Evolutionary conservation across 2,888 invertebrate species (phyloP), one percentile per base, ranked within the genome.

Genomic region (Rutpela maculata): DNA sequence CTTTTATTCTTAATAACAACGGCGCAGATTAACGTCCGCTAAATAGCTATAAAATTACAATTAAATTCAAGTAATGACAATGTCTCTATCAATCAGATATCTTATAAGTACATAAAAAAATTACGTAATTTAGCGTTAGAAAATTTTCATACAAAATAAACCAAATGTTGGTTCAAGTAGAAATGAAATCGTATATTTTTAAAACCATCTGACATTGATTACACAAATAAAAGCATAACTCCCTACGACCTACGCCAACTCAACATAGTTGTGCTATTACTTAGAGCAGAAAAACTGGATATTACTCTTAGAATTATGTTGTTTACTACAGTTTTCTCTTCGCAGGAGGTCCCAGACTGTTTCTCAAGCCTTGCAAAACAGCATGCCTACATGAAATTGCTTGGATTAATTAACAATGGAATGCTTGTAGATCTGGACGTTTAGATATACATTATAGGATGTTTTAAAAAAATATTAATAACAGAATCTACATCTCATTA

Each of bases 231-330:
- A 50, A 50, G 5, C 50, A 50, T 7, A 50, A 5, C 50, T 50
- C n/a, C 50, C 50, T 50, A n/a, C n/a, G 50, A 50, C n/a, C 50
- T 50, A 50, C n/a, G n/a, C 7, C 50, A 50, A 50, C 6, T n/a
- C 50, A 50, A 50, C 50, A 50, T n/a, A 50, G 50, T n/a, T 50
- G 50, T n/a, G n/a, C 50, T n/a, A 50, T 50, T 50, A 50, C n/a
- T 50, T 50, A 50, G 50, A n/a, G n/a, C 50, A 50, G 4, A 11
- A n/a, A 6, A 50, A 50, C 15, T 50, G 0, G 50, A 50, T 50
- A 50, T 50, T 50, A 50, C 50, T 15, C 50, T 50, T 50, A 50
- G 50, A 50, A 50, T 50, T 50, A 50, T 50, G 50, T 2, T 50
- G n/a, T 50, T 50, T 50, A 50, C 50, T 15, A 50, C 50, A 50